A percentile compares a stretch with the other conserved stretches of the same genome.
These are phyloP conservation scores for Branchipolynoe longqiensis DNA, from an alignment of 2,888 invertebrate species.

Conservation along the genomic window DNA sequence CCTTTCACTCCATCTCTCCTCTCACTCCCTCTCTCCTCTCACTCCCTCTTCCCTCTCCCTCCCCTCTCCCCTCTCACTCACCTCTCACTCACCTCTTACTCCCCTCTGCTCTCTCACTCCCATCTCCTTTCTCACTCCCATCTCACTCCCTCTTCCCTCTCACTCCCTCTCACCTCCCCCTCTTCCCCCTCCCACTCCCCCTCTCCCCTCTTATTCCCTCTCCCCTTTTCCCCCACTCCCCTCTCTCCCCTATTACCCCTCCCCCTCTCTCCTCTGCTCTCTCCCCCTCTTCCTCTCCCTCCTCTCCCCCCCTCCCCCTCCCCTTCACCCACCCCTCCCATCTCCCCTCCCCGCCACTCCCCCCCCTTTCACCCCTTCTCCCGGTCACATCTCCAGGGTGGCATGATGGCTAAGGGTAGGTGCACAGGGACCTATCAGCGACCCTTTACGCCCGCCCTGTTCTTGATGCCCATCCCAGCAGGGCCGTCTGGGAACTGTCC, in stretches of 20 bases:
- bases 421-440: too few species aligned
- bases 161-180: neutral
- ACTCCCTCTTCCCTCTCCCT: neutral
- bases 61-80: neutral
- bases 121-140: neutral
- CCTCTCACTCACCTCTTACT: neutral
- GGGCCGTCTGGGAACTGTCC: neutral
- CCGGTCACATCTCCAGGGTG: too few species aligned
- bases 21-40: neutral
- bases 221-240: neutral
- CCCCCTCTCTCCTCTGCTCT: neutral
- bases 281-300: neutral
- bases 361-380: too few species aligned
- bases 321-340: neutral
- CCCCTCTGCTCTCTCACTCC: neutral
- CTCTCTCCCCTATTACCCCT: neutral
- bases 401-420: too few species aligned
- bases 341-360: neutral
- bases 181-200: neutral
- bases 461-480: conserved; percentile 41
- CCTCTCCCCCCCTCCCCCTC: neutral
- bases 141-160: neutral
- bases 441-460: conserved; percentile 10
- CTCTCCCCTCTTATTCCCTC: neutral
- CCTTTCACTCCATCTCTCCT: neutral